Evolutionary conservation across 2,797 vertebrate genomes (phyloP), one percentile per base, ranked within the genome.

Genomic region (Botia almorhae): DNA sequence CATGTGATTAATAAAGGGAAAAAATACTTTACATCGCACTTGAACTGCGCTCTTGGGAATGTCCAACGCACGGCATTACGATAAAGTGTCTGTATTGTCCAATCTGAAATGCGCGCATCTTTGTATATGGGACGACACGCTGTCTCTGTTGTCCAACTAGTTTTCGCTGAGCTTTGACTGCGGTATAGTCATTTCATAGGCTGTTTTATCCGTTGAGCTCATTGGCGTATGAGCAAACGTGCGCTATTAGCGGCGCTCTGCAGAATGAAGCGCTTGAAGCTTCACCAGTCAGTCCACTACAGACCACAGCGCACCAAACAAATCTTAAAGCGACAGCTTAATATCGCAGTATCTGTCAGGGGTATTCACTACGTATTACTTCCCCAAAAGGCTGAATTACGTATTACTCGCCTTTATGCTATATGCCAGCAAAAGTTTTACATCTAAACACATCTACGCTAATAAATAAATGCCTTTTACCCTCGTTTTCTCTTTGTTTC

Each of bases 311-410:
- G 21, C 43, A 51, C 53, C 26, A 58, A 21, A 80, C 50, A 43
- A 56, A 63, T 14, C 81, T 83, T 85, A 83, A 85, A 83, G 75
- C 58, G 55, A 83, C 70, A 82, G 69, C 10, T 56, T 43, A 56
- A 51, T 7, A 39, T 56, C 14, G 19, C 33, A 2, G 50, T 69
- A 16, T 7, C 17, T 55, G 33, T 43, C 50, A 21, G 7, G 5
- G 10, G 19, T 14, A 13, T 55, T 50, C 43, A 36, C 14, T 39
- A 7, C 39, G n/a, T n/a, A n/a, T n/a, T n/a, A n/a, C n/a, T n/a
- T n/a, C n/a, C n/a, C n/a, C n/a, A n/a, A n/a, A n/a, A n/a, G n/a
- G n/a, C n/a, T n/a, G n/a, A n/a, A n/a, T n/a, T n/a, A n/a, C n/a
- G n/a, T n/a, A n/a, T n/a, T n/a, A n/a, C n/a, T 23, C 0, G 56